Conservation (phyloP, 2,888 invertebrate genomes). For the Adela reaumurella region DNA sequence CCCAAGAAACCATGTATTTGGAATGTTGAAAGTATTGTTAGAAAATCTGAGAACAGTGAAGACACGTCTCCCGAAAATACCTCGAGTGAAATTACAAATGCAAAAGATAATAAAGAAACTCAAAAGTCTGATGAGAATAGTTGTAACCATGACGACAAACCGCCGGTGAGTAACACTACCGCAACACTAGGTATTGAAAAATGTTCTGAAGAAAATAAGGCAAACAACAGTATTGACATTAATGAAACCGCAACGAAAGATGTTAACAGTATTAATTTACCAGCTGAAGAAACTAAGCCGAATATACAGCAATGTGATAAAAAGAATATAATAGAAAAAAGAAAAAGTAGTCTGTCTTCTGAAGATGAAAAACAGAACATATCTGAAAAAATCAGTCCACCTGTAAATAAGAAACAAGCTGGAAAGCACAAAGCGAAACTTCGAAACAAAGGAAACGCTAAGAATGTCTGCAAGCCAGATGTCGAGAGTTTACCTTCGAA, state of each 20-base stretch:
- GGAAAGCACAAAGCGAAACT: constrained; percentile 17
- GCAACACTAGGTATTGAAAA: background rate
- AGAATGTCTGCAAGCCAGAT: constrained; percentile 31
- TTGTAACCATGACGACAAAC: constrained; percentile 37
- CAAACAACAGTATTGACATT: constrained; percentile 13
- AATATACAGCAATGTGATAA: constrained; percentile 20
- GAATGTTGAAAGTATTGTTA: constrained; percentile 29
- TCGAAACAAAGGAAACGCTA: constrained; percentile 19
- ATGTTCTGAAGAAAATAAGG: constrained; percentile 16
- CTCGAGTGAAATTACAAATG: constrained; percentile 25
- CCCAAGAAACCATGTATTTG: constrained; percentile 43
- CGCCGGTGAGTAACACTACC: background rate
- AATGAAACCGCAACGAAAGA: constrained; percentile 3
- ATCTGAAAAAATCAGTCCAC: constrained; percentile 3
- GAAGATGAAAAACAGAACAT: constrained; percentile 30
- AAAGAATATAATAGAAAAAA: constrained; percentile 40
- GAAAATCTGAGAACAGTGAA: constrained; percentile 30
- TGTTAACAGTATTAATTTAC: background rate
- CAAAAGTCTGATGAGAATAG: constrained; percentile 27
- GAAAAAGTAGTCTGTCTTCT: constrained; percentile 45
- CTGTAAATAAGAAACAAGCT: constrained; percentile 14
- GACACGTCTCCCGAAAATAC: constrained; percentile 23
- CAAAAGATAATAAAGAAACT: constrained; percentile 28
- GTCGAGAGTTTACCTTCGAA: constrained; percentile 34
- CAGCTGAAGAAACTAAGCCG: background rate